Base-by-base conservation (phyloP, 1,140 invertebrate species). In the Nasonia giraulti region DNA sequence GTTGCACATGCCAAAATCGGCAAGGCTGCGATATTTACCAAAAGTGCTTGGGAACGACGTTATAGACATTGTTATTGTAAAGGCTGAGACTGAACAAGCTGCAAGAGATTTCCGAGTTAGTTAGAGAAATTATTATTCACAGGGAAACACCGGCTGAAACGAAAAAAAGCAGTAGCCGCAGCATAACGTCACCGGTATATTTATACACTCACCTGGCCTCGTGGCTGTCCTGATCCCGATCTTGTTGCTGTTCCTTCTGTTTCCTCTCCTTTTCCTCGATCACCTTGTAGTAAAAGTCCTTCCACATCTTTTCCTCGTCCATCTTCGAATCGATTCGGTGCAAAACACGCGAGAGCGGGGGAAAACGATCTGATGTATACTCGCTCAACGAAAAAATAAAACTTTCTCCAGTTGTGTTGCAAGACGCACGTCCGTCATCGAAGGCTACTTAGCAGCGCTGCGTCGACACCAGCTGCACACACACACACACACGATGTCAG, bases 281-380 rank as follows among this genome's bases (percentile, higher is more conserved):
- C 31, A 96, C 88, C 87, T 95, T 95, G 11, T 95, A 93, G 86
- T 95, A 96, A 88, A 95, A 95, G 80, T 92, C 93, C 92, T 94
- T 95, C 96, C 96, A 96, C 95, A 96, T 96, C 2, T 93, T 93
- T 89, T 96, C 95, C 90, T 96, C 95, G 91, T 95, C 90, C 92
- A 93, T 93, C 82, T 84, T 92, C 2, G 23, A 2, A 23, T n/a
- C n/a, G 31, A 73, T 71, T 50, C 8, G 8, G 0, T 40, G 14
- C n/a, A 33, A 6, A 33, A 47, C 44, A 33, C 23, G 3, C 17
- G 33, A 2, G 33, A 33, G 33, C 33, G n/a, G n/a, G 2, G 2
- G 75, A 37, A 75, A 66, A 66, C 62, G 40, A 44, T 44, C 40
- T 6, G 7, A 44, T 44, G 7, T 40, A 44, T 44, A 44, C 6